Evolutionary conservation across 2,113 vertebrate genomes (phyloP).

Genomic region (Xiphophorus couchianus): DNA sequence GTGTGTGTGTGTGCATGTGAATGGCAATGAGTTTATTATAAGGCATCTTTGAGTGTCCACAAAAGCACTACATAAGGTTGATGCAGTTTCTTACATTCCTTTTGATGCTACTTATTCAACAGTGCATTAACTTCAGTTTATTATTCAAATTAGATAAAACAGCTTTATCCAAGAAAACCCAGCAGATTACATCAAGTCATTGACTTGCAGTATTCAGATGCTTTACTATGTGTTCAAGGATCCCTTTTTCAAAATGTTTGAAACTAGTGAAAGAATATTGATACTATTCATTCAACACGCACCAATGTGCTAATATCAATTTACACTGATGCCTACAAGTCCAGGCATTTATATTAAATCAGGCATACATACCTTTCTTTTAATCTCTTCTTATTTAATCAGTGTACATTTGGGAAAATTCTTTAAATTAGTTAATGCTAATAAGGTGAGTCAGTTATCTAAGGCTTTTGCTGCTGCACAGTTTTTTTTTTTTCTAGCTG

Average conservation of each 20-base stretch:
- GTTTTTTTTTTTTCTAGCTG: slow-evolving; percentile 26
- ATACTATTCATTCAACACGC: slow-evolving; percentile 31
- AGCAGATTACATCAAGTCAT: no score
- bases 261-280: not conserved
- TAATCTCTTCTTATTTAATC: slow-evolving; percentile 46
- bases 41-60: no score
- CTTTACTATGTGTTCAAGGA: not conserved
- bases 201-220: not conserved
- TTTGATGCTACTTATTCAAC: no score
- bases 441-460: slow-evolving; percentile 42
- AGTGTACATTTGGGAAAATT: slow-evolving; percentile 34
- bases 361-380: slow-evolving; percentile 27
- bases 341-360: slow-evolving; percentile 11
- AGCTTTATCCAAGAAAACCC: no score
- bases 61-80: no score
- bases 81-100: no score
- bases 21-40: no score
- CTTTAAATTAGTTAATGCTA: slow-evolving; percentile 56
- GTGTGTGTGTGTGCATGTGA: no score
- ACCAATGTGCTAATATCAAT: slow-evolving; percentile 64
- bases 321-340: slow-evolving; percentile 16
- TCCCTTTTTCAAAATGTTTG: not conserved
- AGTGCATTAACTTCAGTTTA: no score
- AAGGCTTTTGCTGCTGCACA: slow-evolving; percentile 31
- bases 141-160: no score